Base-by-base conservation (phyloP, 1,140 invertebrate species). In the Drosophila neocordata region DNA sequence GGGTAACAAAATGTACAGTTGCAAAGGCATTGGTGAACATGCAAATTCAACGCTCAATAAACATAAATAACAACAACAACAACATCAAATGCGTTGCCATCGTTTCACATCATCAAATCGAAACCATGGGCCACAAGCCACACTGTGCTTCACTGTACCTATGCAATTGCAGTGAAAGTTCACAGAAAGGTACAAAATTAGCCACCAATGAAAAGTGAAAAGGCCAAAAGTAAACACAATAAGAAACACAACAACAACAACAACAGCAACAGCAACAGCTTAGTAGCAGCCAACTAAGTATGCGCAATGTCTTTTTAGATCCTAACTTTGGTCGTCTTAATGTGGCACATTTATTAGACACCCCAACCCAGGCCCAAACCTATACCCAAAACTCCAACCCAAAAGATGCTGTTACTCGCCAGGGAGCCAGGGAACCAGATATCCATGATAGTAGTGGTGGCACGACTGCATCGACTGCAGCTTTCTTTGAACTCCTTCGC, bases 31-130 rank as follows among this genome's bases (percentile, higher is more conserved):
- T 65, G 34, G 12, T 34, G 52, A 22, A 57, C 41, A 73, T 78
- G 63, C 69, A 69, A 87, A 87, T 81, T 67, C 35, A 61, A 61
- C 38, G 58, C 35, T 61, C 38, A 61, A 41, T 61, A 41, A 61
- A 61, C 58, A 48, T 48, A 48, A 48, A 48, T 31, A 31, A 31
- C 27, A 31, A 31, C 27, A 31, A 31, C 27, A 31, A 31, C 27
- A 31, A 31, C 41, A 48, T 48, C 41, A 48, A 48, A 48, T 48
- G 41, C 41, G 41, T 48, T 48, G 38, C 35, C 22, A 24, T 15
- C 82, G 82, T 81, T 79, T 88, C 83, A 75, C 82, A 65, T 78
- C 74, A 82, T 76, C 75, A 66, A 71, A 31, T 41, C 48, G 61
- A 9, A 61, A 58, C 58, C 18, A 69, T 63, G 53, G 15, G 15